Percentiles rank a stretch among this genome's conserved stretches.
These are phyloP conservation scores for Apantesis nais DNA, from an alignment of 2,888 invertebrate species.

Conservation along the genomic window DNA sequence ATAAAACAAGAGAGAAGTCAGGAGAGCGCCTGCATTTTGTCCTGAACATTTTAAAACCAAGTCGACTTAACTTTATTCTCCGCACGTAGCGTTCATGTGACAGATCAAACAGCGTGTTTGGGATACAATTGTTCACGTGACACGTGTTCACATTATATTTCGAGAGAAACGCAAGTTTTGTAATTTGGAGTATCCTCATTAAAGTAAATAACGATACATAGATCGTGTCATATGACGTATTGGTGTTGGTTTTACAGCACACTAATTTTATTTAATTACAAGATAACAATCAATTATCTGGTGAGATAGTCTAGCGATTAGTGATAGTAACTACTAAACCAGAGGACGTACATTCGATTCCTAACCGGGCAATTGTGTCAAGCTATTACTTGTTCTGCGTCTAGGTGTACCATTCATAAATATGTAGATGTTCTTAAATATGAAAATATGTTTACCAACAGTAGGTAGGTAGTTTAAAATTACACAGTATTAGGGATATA, in stretches of 20 bases:
- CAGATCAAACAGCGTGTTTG: slow-evolving; percentile 14
- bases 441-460: too few species aligned
- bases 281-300: neutral
- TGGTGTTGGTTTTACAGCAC: neutral
- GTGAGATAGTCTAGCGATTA: neutral
- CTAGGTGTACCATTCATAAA: too few species aligned
- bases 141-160: neutral
- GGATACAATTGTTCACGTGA: slow-evolving; percentile 1
- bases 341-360: too few species aligned
- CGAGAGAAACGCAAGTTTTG: neutral
- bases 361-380: too few species aligned
- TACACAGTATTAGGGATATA: too few species aligned
- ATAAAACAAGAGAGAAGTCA: neutral
- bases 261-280: neutral
- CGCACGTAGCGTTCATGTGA: slow-evolving; percentile 9
- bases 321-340: neutral
- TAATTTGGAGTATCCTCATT: neutral
- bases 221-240: neutral
- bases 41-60: neutral
- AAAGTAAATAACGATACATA: neutral
- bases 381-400: too few species aligned
- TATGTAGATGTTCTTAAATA: too few species aligned
- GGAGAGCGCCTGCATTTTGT: neutral
- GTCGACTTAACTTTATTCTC: slow-evolving; percentile 9
- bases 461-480: too few species aligned